phyloP scores from a whole-genome alignment of 1,140 invertebrate species.

The Scaptomyza graminum region DNA sequence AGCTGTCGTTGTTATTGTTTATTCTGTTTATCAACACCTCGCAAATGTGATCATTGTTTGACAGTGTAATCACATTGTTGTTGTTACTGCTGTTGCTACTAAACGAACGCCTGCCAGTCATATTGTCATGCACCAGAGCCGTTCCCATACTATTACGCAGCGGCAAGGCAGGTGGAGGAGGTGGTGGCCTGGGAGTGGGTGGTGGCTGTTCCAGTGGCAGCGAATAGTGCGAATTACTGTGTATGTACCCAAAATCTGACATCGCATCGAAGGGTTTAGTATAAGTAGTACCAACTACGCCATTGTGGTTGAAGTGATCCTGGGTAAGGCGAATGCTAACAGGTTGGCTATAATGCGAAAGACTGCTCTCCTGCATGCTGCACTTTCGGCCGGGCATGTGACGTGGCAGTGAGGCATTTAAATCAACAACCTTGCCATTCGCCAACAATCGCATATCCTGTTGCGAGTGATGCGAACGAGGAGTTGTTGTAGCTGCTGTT shows the following conservation, averaged over 20 bases:
- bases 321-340: conserved; percentile 70
- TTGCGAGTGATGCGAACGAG: conserved; percentile 64
- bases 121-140: conserved; percentile 73
- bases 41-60: conserved; percentile 66
- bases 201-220: conserved; percentile 78
- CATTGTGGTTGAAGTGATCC: conserved; percentile 82
- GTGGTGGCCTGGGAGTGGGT: conserved; percentile 70
- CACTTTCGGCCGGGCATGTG: conserved; percentile 44
- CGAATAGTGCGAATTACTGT: conserved; percentile 81
- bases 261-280: conserved; percentile 73
- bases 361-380: conserved; percentile 65
- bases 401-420: conserved; percentile 57
- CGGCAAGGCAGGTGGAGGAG: conserved; percentile 75
- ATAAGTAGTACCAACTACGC: conserved; percentile 42
- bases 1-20: conserved; percentile 73
- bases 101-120: conserved; percentile 73
- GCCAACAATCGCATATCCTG: conserved; percentile 75
- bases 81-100: conserved; percentile 60
- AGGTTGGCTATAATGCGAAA: conserved; percentile 79
- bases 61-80: conserved; percentile 68
- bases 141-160: conserved; percentile 73
- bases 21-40: conserved; percentile 18
- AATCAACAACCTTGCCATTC: conserved; percentile 48
- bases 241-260: conserved; percentile 70
- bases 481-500: conserved; percentile 9